Evolutionary conservation across 2,797 vertebrate genomes (phyloP).

Genomic region (Propithecus deckenii): DNA sequence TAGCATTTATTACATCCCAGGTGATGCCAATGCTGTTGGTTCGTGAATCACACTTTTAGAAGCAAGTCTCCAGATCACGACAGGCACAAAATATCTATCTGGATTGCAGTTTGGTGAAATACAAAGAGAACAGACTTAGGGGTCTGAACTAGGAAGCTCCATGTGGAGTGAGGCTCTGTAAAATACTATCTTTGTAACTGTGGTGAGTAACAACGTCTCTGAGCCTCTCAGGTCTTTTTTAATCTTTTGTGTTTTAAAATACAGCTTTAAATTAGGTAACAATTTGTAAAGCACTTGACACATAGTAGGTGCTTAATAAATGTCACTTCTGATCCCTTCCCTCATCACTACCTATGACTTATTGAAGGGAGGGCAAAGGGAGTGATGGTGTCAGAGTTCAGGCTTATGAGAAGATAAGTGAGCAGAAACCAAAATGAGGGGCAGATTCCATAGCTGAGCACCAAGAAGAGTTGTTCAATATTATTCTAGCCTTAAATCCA

Average conservation of each 20-base stretch:
- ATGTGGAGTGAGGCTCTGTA: not conserved
- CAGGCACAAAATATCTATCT: not conserved
- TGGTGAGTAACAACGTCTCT: not conserved
- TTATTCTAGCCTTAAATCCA: not conserved
- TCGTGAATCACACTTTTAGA: not conserved
- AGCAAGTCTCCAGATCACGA: not conserved
- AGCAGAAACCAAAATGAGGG: not conserved
- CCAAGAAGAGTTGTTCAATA: not conserved
- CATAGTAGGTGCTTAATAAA: not conserved
- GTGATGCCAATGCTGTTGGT: not conserved
- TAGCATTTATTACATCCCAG: not conserved
- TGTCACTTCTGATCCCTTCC: not conserved
- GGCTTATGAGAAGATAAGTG: not conserved
- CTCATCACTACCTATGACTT: not conserved
- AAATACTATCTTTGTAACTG: not conserved
- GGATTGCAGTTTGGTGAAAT: not conserved
- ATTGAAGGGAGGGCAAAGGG: not conserved
- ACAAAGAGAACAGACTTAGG: not conserved
- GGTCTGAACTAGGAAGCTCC: not conserved
- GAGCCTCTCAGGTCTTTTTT: not conserved
- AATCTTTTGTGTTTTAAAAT: not conserved
- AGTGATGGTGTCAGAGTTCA: not conserved
- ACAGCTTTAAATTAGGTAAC: not conserved
- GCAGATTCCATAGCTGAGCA: not conserved
- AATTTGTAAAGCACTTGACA: not conserved